phyloP scores from a whole-genome alignment of 2,797 vertebrate species.

The Philypnodon macrostomus region DNA sequence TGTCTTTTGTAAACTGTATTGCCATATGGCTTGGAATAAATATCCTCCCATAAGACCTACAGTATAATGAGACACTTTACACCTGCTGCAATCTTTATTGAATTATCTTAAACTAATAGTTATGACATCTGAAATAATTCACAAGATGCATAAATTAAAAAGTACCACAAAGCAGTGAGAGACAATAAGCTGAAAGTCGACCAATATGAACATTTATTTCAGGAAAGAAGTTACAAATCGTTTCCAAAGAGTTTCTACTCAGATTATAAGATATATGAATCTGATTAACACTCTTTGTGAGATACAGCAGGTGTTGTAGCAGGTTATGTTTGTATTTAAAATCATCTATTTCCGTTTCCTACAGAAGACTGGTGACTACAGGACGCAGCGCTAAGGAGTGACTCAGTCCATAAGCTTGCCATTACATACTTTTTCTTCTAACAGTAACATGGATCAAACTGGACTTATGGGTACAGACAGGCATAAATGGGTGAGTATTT shows the following conservation, averaged over 20 bases:
- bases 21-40: too few relatives aligned
- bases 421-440: constrained; percentile 63
- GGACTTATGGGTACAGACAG: not conserved
- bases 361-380: constrained; percentile 69
- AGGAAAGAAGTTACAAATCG: constrained; percentile 83
- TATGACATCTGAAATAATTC: too few relatives aligned
- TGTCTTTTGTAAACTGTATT: too few relatives aligned
- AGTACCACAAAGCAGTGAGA: not conserved
- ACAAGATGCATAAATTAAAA: too few relatives aligned
- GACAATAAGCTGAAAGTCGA: constrained; percentile 69
- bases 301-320: constrained; percentile 75
- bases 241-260: constrained; percentile 83
- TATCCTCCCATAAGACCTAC: too few relatives aligned
- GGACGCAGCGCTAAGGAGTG: constrained; percentile 76
- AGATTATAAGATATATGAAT: constrained; percentile 77
- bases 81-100: too few relatives aligned
- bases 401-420: constrained; percentile 72
- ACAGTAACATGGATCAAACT: constrained; percentile 63
- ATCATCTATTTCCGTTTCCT: constrained; percentile 69
- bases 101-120: too few relatives aligned
- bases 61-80: too few relatives aligned
- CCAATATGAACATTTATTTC: constrained; percentile 85
- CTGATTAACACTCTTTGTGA: constrained; percentile 68
- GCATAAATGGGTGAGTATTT: too few relatives aligned
- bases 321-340: constrained; percentile 65